phyloP scores from a whole-genome alignment of 2,797 vertebrate genomes.

The Epinephelus awoara region DNA sequence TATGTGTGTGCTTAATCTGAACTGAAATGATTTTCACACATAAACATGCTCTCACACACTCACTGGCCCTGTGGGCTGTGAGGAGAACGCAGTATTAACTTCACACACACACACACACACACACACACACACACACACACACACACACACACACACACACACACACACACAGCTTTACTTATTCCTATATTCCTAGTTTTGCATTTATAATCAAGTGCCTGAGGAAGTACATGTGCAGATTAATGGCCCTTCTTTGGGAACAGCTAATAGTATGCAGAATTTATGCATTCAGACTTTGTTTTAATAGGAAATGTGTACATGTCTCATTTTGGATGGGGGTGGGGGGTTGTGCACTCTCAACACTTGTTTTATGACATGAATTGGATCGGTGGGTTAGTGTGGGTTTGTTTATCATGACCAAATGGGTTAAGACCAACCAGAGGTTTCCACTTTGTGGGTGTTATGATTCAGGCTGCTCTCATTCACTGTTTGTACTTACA shows the following conservation, averaged over 20 bases:
- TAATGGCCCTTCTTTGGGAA: conserved; percentile 61
- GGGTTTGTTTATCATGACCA: conserved; percentile 8
- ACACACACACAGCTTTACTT: conserved; percentile 27
- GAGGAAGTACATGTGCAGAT: conserved; percentile 69
- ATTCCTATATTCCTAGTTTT: conserved; percentile 48
- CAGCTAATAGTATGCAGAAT: conserved; percentile 61
- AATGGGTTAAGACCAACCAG: not conserved
- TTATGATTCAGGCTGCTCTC: no score
- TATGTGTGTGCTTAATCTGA: conserved; percentile 29
- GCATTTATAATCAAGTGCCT: conserved; percentile 68
- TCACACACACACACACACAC: conserved; percentile 42
- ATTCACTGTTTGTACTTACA: no score
- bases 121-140: conserved; percentile 10
- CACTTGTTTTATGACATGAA: conserved; percentile 30
- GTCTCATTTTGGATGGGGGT: conserved; percentile 18
- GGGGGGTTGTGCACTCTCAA: not conserved
- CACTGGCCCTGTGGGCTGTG: conserved; percentile 24
- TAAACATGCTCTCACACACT: conserved; percentile 14
- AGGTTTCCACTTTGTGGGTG: not conserved
- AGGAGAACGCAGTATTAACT: conserved; percentile 23
- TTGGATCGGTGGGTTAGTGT: not conserved
- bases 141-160: conserved; percentile 21
- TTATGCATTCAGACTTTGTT: conserved; percentile 51
- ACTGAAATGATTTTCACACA: conserved; percentile 33
- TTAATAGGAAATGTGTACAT: conserved; percentile 52